Conservation (phyloP, 2,113 vertebrate genomes). For the Macrotus californicus region DNA sequence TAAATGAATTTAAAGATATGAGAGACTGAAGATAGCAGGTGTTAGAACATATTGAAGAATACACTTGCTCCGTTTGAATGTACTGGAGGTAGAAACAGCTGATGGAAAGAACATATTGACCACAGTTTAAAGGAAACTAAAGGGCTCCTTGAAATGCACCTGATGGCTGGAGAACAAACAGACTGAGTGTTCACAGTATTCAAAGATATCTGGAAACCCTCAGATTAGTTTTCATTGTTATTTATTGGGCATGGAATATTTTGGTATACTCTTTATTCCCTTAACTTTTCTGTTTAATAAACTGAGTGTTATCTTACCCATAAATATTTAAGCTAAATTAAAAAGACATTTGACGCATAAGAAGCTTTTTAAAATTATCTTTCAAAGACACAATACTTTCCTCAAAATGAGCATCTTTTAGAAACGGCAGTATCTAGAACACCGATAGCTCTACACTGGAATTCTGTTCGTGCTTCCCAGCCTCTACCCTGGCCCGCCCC, state of each 20-base stretch:
- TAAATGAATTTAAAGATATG: not conserved
- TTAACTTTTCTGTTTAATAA: not conserved
- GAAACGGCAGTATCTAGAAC: not conserved
- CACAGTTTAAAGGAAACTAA: not conserved
- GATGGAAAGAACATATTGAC: not conserved
- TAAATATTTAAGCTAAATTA: not conserved
- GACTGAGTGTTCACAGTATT: not conserved
- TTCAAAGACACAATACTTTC: not conserved
- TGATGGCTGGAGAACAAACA: not conserved
- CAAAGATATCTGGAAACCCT: not conserved
- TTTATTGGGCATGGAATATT: not conserved
- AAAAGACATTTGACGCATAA: not conserved
- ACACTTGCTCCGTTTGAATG: not conserved
- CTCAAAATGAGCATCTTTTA: not conserved
- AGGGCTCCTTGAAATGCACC: not conserved
- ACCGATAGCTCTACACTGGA: not conserved
- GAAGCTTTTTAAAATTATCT: not conserved
- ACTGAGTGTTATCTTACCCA: not conserved
- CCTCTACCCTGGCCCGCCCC: not conserved
- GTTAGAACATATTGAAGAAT: not conserved
- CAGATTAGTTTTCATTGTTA: not conserved
- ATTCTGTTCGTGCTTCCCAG: fast-evolving
- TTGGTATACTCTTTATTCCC: not conserved
- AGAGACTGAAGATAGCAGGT: not conserved
- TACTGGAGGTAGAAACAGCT: not conserved